Base-by-base conservation (phyloP, 2,797 vertebrate genomes). In the Emydoidea blandingii region DNA sequence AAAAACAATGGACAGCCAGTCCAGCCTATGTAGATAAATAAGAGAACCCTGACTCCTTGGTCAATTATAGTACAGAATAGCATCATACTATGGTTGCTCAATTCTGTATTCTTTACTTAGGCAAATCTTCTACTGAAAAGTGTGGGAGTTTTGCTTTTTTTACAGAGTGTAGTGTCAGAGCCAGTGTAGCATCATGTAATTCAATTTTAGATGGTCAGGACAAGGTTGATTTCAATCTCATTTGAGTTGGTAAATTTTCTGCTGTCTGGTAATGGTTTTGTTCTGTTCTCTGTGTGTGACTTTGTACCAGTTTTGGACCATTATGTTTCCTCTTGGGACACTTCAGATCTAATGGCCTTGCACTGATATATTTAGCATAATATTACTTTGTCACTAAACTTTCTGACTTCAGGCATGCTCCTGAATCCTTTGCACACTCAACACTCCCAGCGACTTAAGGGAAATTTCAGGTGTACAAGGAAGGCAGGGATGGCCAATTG, bases 11-110 rank as follows among this genome's bases (percentile, higher is more conserved):
- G 79, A 59, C 16, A 2, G 85, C 37, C 1, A 23, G 56, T 85
- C 85, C 79, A 85, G 79, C 79, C 83, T 44, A 88, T 81, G 81
- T 83, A 89, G 87, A 78, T 84, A 91, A 92, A 90, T 53, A 44
- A 81, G 65, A 44, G 87, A 93, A 87, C 91, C 81, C 82, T 89
- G 86, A 88, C 85, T 65, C 2, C 29, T 85, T 87, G 88, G 83
- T 94, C 88, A 8, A 78, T 92, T 90, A 12, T 59, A 15, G 74
- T 92, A 29, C 2, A 34, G 65, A 86, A 89, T 91, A 87, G 72
- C 52, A 54, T 91, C 85, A 52, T 23, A 1, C 88, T 84, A 59
- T 23, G 83, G 49, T 41, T 79, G 9, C 65, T 57, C 19, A 0
- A 8, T 59, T 65, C 88, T 86, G 86, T 74, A 10, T 1, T 0